Conservation (phyloP, 1,140 invertebrate species). For the Camponotus floridanus region DNA sequence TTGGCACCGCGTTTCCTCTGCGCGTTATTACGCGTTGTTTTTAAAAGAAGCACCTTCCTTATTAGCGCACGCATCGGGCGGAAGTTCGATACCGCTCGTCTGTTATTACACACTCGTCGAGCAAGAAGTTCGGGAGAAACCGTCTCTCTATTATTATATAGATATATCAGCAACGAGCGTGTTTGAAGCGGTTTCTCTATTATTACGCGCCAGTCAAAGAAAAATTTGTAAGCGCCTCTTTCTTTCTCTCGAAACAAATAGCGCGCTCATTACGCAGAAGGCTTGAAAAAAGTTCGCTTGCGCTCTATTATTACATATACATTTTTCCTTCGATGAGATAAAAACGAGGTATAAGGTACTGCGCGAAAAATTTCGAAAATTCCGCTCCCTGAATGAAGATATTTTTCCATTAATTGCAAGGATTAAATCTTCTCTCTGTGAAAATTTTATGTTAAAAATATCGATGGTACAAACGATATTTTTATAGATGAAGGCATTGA, state of each 20-base stretch:
- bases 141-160: slow-evolving; percentile 50
- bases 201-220: slow-evolving; percentile 38
- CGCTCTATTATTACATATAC: slow-evolving; percentile 39
- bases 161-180: slow-evolving; percentile 30
- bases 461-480: no score
- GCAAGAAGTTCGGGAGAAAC: slow-evolving; percentile 35
- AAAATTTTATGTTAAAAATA: background rate
- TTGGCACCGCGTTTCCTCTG: background rate
- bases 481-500: no score
- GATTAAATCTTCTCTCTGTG: slow-evolving; percentile 5
- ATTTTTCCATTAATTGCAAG: background rate
- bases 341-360: slow-evolving; percentile 5
- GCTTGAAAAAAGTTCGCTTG: slow-evolving; percentile 13
- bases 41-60: slow-evolving; percentile 10
- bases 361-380: slow-evolving; percentile 30
- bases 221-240: slow-evolving; percentile 24
- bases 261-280: slow-evolving; percentile 19
- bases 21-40: slow-evolving; percentile 26
- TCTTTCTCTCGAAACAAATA: background rate
- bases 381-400: background rate
- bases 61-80: background rate
- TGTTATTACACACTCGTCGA: slow-evolving; percentile 39
- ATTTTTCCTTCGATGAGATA: background rate
- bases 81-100: slow-evolving; percentile 16
- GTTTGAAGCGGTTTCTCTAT: slow-evolving; percentile 46